Base-by-base conservation (phyloP, 2,113 vertebrate genomes). In the Misgurnus anguillicaudatus region DNA sequence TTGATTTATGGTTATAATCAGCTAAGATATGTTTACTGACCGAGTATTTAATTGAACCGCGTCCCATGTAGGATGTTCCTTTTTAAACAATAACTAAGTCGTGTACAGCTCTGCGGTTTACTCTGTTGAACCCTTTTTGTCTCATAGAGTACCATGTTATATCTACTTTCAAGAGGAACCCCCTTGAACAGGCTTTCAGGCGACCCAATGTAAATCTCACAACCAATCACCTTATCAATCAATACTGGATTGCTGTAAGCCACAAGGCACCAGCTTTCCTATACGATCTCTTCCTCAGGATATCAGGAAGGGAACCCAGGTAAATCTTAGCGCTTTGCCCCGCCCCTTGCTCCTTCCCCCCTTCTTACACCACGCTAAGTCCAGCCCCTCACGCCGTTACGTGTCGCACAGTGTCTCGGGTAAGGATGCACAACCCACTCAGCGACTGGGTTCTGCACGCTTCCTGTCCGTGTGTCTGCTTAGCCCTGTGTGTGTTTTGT, bases 121-220 rank as follows among this genome's bases (percentile, higher is more conserved):
- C 80, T 72, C 85, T 89, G 77, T 86, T 89, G 77, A 88, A 88
- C 92, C 91, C 79, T 94, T 96, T 96, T 87, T 99, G 91, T 97
- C 94, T 95, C 94, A 93, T 93, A 99, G 98, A 99, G 92, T 96
- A 98, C 95, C 96, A 99, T 96, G 98, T 99, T 94, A 99, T 97
- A 95, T 98, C 97, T 88, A 98, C 96, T 92, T 99, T 99, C 98
- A 99, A 99, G 98, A 98, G 98, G 98, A 99, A 99, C 91, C 98
- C 98, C 92, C 98, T 99, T 91, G 98, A 99, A 90, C 98, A 99
- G 95, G 97, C 97, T 90, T 95, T 99, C 94, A 95, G 98, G 89
- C 95, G 97, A 94, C 98, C 98, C 94, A 98, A 99, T 97, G 97
- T 99, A 92, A 99, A 99, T 96, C 96, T 99, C 93, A 99, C 96